phyloP scores from a whole-genome alignment of 2,113 vertebrate genomes.

The Lates calcarifer region DNA sequence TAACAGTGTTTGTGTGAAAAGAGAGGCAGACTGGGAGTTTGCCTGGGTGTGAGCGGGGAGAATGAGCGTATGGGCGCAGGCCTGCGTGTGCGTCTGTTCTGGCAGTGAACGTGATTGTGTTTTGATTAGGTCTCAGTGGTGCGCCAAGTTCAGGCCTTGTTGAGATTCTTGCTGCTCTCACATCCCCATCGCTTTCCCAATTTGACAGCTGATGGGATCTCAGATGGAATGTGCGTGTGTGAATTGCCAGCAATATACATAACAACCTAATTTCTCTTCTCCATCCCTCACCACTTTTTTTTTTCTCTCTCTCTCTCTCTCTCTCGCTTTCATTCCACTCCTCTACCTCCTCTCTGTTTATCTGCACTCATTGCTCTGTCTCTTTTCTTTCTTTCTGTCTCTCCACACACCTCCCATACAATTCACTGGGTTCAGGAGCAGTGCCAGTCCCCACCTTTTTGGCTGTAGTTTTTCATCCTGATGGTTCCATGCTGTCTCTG shows the following conservation, averaged over 20 bases:
- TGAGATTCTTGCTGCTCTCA: conserved; percentile 78
- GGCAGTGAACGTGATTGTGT: conserved; percentile 82
- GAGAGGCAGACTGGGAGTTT: conserved; percentile 52
- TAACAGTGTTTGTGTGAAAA: conserved; percentile 65
- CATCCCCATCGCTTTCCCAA: conserved; percentile 82
- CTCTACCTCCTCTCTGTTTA: conserved; percentile 51
- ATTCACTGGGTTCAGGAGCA: conserved; percentile 46
- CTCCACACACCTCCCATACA: conserved; percentile 42
- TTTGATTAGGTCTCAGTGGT: conserved; percentile 84
- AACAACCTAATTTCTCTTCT: conserved; percentile 82
- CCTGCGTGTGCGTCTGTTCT: conserved; percentile 69
- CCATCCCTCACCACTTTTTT: conserved; percentile 56
- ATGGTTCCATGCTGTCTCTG: conserved; percentile 32
- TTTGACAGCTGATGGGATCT: conserved; percentile 86
- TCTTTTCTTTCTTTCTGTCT: conserved; percentile 33
- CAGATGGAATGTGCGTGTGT: conserved; percentile 82
- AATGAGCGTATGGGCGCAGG: conserved; percentile 58
- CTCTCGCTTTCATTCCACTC: conserved; percentile 51
- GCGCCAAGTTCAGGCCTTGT: conserved; percentile 74
- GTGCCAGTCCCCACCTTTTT: conserved; percentile 33
- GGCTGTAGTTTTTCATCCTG: conserved; percentile 35
- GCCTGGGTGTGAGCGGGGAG: conserved; percentile 51
- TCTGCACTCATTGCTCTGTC: conserved; percentile 49
- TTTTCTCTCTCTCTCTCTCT: conserved; percentile 48
- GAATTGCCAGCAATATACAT: conserved; percentile 83